phyloP scores from a whole-genome alignment of 2,797 vertebrate species.

The Botia almorhae region DNA sequence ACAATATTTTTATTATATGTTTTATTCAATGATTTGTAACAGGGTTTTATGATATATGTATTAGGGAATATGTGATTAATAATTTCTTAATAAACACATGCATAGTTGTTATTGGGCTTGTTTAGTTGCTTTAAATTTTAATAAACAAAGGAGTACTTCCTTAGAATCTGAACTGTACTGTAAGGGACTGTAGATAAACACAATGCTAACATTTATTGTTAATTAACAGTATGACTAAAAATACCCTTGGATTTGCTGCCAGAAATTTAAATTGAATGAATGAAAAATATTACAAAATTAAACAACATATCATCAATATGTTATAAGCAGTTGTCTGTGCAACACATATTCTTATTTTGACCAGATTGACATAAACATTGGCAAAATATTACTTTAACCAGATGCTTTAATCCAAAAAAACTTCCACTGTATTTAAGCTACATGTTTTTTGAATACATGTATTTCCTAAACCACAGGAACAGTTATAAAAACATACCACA shows the following conservation, averaged over 20 bases:
- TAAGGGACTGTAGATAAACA: slow-evolving; percentile 7
- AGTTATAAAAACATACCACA: too few species aligned
- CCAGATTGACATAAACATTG: too few species aligned
- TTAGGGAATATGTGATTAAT: too few species aligned
- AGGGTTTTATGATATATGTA: neutral
- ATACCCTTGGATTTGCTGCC: neutral
- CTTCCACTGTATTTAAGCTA: too few species aligned
- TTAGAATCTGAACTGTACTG: neutral
- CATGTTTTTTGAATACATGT: too few species aligned
- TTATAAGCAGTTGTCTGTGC: too few species aligned
- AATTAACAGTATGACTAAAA: slow-evolving; percentile 16
- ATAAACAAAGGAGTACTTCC: neutral
- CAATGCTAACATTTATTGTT: slow-evolving; percentile 6
- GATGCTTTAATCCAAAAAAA: neutral
- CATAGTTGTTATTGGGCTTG: neutral
- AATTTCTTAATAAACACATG: neutral
- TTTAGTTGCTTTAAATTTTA: neutral
- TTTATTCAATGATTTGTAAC: neutral
- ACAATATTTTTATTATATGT: neutral
- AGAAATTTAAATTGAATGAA: too few species aligned
- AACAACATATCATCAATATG: too few species aligned
- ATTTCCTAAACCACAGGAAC: too few species aligned
- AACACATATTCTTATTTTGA: too few species aligned
- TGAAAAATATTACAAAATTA: too few species aligned
- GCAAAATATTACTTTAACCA: too few species aligned